phyloP scores from a whole-genome alignment of 2,888 invertebrate species.

The Cyaniris semiargus region DNA sequence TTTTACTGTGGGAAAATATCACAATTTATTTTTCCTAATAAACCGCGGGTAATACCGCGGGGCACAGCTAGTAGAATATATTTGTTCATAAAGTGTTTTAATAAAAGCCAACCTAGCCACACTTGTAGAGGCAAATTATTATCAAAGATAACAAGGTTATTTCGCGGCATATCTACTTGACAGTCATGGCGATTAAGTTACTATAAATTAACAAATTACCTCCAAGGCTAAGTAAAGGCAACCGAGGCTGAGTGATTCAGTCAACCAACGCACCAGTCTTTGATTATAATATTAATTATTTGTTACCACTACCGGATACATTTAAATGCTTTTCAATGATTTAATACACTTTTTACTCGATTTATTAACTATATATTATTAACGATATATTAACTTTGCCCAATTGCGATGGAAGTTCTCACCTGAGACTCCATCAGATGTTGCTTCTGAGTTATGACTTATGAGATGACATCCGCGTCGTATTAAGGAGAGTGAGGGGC shows the following conservation, averaged over 20 bases:
- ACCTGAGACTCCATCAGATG: too few relatives aligned
- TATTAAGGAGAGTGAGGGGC: too few relatives aligned
- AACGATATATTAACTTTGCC: too few relatives aligned
- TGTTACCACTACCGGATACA: not conserved
- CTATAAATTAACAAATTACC: slow-evolving; percentile 29
- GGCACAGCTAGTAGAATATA: too few relatives aligned
- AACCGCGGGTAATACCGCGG: too few relatives aligned
- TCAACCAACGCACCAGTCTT: slow-evolving; percentile 16
- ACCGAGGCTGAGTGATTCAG: slow-evolving; percentile 23
- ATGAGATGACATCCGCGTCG: too few relatives aligned
- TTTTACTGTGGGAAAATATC: too few relatives aligned
- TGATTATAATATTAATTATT: not conserved
- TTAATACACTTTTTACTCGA: not conserved
- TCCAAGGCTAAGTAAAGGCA: slow-evolving; percentile 26
- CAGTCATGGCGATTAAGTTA: slow-evolving; percentile 25
- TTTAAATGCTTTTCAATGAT: not conserved
- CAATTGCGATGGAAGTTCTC: too few relatives aligned
- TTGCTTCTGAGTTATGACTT: too few relatives aligned
- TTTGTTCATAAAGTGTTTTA: too few relatives aligned
- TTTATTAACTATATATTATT: too few relatives aligned
- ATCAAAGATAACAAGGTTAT: slow-evolving; percentile 12
- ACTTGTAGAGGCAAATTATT: not conserved
- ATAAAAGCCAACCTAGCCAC: not conserved
- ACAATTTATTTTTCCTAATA: too few relatives aligned
- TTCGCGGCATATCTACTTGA: slow-evolving; percentile 10